Conservation (phyloP, 2,888 invertebrate species). For the Tortricodes alternella region DNA sequence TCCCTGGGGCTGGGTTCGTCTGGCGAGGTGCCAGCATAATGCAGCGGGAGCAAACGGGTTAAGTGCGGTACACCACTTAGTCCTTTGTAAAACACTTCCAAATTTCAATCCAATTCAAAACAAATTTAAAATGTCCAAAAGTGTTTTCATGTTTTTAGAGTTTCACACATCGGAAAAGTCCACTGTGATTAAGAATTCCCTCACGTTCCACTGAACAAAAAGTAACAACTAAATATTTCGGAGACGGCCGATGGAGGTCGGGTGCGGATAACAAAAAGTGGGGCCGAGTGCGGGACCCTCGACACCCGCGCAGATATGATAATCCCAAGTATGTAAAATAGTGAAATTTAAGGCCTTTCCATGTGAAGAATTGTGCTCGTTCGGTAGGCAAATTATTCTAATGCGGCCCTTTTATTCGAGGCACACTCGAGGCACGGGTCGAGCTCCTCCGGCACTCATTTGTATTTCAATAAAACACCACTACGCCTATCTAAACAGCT, state of each 20-base stretch:
- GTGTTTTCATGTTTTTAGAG: too few relatives aligned
- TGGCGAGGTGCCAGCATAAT: constrained; percentile 61
- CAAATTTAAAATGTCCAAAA: constrained; percentile 10
- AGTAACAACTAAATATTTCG: constrained; percentile 82
- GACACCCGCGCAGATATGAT: constrained; percentile 78
- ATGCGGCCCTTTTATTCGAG: constrained; percentile 80
- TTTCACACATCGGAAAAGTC: constrained; percentile 53
- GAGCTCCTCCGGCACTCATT: constrained; percentile 71
- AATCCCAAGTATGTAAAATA: constrained; percentile 82
- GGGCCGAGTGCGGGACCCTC: constrained; percentile 59
- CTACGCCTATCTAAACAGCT: constrained; percentile 78
- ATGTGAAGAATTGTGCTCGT: constrained; percentile 81
- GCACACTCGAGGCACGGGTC: constrained; percentile 71
- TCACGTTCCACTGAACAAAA: constrained; percentile 79
- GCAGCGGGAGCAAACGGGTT: constrained; percentile 52
- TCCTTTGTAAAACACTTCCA: constrained; percentile 52
- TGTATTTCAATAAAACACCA: constrained; percentile 80
- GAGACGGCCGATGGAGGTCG: constrained; percentile 77
- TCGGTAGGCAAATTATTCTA: constrained; percentile 80
- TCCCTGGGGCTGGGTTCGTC: constrained; percentile 50
- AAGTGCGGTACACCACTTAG: constrained; percentile 61
- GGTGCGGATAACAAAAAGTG: constrained; percentile 78
- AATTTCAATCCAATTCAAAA: constrained; percentile 14
- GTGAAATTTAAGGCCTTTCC: constrained; percentile 82
- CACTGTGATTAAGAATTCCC: constrained; percentile 70